Evolutionary conservation across 2,113 vertebrate species (phyloP), one percentile per base, ranked within the genome.

Genomic region (Struthio camelus): DNA sequence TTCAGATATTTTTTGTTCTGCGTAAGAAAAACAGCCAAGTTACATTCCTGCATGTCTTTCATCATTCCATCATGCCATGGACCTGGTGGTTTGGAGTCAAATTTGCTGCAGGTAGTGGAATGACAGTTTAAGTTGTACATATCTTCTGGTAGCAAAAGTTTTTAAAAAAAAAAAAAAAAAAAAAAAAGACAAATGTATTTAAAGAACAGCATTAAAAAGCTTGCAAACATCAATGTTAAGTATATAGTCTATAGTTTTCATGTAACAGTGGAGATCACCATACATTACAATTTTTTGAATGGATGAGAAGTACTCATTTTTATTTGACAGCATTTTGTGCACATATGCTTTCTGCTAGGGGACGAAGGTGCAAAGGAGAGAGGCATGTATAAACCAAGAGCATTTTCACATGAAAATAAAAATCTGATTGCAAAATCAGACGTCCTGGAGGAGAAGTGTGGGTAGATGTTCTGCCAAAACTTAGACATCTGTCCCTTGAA

Each of bases 71-170:
- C 96, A 99, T 99, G 99, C 99, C 99, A 7, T 99, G 99, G 98
- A 99, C 99, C 94, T 99, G 99, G 99, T 99, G 99, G 99, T 99
- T 99, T 96, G 99, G 99, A 79, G 99, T 99, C 91, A 99, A 99
- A 94, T 99, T 99, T 98, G 97, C 99, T 97, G 18, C 98, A 99
- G 99, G 99, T 99, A 99, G 66, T 91, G 83, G 92, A 94, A 91
- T 93, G 82, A 94, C 34, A 93, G 42, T 77, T 76, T 91, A 91
- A 94, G 50, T 89, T 76, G 27, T 86, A 71, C 18, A 7, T 80
- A 44, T 78, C 11, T 82, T 86, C 51, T 58, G 61, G 42, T 62
- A 58, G 11, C 87, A 65, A 84, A 83, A 89, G 40, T 93, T 90
- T 59, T n/a, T n/a, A n/a, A n/a, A n/a, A n/a, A n/a, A n/a, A n/a